Conservation (phyloP, 2,113 vertebrate species). For the Etia nguti region DNA sequence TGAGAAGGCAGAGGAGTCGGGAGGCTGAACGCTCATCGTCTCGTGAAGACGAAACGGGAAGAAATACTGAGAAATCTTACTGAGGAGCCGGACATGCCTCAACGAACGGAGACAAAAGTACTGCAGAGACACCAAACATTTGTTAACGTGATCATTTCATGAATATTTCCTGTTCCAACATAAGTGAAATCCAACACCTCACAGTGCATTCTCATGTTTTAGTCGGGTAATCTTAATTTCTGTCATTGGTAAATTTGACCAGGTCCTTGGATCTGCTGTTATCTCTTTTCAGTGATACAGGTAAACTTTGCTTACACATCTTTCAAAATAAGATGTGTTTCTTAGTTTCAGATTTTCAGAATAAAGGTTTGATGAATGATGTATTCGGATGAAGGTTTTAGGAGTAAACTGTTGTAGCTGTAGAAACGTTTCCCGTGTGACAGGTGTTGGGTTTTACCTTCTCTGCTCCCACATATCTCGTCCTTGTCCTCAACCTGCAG, state of each 20-base stretch:
- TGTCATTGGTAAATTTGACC: not conserved
- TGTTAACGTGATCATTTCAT: not conserved
- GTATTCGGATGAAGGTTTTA: not conserved
- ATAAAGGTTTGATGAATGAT: not conserved
- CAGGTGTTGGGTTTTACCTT: slow-evolving; percentile 2
- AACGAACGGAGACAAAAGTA: not conserved
- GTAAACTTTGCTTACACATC: not conserved
- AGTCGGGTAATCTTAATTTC: rapidly evolving
- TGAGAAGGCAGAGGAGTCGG: not conserved
- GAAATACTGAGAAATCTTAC: not conserved
- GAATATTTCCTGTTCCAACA: not conserved
- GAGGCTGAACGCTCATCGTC: not conserved
- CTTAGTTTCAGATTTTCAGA: not conserved
- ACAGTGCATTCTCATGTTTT: not conserved
- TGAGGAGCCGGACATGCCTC: not conserved
- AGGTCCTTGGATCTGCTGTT: not conserved
- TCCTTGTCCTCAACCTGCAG: slow-evolving; percentile 6
- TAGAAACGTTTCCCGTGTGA: not conserved
- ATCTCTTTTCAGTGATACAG: not conserved
- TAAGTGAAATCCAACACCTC: not conserved
- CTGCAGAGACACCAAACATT: not conserved
- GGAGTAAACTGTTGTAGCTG: not conserved
- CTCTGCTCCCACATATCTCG: not conserved
- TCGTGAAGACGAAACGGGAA: not conserved
- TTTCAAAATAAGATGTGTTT: not conserved